These are phyloP conservation scores for Monarcha castaneiventris DNA, from an alignment of 2,113 vertebrate species.

Conservation along the genomic window DNA sequence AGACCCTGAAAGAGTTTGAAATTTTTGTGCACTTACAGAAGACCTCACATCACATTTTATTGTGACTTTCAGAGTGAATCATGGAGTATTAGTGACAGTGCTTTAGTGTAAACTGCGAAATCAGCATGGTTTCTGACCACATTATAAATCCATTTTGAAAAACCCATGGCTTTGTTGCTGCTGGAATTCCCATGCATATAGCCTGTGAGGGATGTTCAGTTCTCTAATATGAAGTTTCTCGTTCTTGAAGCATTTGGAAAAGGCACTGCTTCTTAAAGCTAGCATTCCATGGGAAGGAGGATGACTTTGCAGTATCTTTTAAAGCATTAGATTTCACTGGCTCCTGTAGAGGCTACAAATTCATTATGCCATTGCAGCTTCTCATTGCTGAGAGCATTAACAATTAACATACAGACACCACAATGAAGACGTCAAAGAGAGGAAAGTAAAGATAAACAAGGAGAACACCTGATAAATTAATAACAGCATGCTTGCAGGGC, in stretches of 20 bases:
- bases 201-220: background rate
- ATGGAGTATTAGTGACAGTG: background rate
- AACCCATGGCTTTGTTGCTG: background rate
- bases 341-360: background rate
- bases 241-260: background rate
- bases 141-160: background rate
- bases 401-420: background rate
- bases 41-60: background rate
- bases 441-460: background rate
- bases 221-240: background rate
- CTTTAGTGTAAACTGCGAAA: background rate
- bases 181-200: background rate
- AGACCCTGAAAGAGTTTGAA: background rate
- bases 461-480: background rate
- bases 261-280: background rate
- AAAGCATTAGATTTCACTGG: background rate
- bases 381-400: background rate
- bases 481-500: background rate
- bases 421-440: background rate
- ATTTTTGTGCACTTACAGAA: background rate
- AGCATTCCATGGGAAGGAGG: background rate
- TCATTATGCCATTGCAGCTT: background rate
- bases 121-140: background rate
- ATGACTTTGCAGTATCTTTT: background rate
- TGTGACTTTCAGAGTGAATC: background rate